These are phyloP conservation scores for Chlorodrepanis virens DNA, from an alignment of 2,113 vertebrate species.

Conservation along the genomic window DNA sequence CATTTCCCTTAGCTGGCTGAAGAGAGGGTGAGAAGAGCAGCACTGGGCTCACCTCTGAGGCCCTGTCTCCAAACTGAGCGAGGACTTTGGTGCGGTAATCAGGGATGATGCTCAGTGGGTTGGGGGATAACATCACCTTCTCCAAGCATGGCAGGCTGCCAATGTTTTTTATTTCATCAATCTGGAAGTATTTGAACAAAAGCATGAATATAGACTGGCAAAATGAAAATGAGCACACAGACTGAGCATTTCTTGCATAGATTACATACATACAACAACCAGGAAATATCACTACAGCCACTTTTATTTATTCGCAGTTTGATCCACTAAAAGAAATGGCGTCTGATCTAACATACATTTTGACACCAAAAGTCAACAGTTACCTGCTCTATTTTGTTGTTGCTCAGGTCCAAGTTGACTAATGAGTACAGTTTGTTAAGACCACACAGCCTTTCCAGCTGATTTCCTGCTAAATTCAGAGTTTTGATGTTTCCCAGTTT, in stretches of 20 bases:
- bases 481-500: slow-evolving; percentile 97
- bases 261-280: not conserved
- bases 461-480: slow-evolving; percentile 91
- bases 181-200: slow-evolving; percentile 67
- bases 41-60: slow-evolving; percentile 83
- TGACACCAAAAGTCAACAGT: not conserved
- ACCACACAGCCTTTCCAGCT: slow-evolving; percentile 85
- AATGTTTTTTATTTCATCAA: slow-evolving; percentile 89
- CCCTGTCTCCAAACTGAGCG: slow-evolving; percentile 93
- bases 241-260: not conserved
- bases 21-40: not conserved
- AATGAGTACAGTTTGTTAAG: slow-evolving; percentile 94
- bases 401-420: slow-evolving; percentile 90
- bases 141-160: slow-evolving; percentile 90
- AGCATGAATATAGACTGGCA: not conserved
- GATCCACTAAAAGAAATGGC: not conserved
- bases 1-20: not conserved
- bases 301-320: not conserved
- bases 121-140: slow-evolving; percentile 82
- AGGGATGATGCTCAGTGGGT: slow-evolving; percentile 92
- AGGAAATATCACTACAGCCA: not conserved
- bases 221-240: not conserved
- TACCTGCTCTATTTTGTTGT: slow-evolving; percentile 90
- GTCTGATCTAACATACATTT: not conserved
- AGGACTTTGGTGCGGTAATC: slow-evolving; percentile 97